Evolutionary conservation across 2,113 vertebrate genomes (phyloP).

Genomic region (Columba janthina): DNA sequence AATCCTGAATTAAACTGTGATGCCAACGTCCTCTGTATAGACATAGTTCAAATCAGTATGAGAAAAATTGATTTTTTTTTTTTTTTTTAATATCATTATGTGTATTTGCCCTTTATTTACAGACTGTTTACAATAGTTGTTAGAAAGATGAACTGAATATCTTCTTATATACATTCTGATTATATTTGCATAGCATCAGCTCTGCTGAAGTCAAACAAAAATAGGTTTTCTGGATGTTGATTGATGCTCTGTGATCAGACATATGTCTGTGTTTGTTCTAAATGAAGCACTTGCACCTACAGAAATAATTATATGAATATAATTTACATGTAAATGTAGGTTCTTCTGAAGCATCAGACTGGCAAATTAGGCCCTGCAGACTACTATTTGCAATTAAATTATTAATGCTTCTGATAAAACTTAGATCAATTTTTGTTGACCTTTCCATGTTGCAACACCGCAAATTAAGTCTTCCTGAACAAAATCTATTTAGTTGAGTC

Average conservation of each 20-base stretch:
- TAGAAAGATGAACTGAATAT: background rate
- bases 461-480: conserved; percentile 70
- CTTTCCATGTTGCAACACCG: conserved; percentile 68
- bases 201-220: conserved; percentile 37
- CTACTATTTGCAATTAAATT: conserved; percentile 88
- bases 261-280: conserved; percentile 40
- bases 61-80: background rate
- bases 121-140: background rate
- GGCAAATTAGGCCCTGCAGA: conserved; percentile 86
- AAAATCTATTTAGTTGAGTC: conserved; percentile 66
- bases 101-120: background rate
- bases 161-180: conserved; percentile 11
- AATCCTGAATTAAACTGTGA: background rate
- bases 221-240: conserved; percentile 32
- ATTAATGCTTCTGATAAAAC: conserved; percentile 85
- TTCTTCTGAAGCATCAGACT: conserved; percentile 72
- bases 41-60: background rate
- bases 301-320: conserved; percentile 84
- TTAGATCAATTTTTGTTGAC: conserved; percentile 82
- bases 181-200: background rate
- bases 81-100: background rate
- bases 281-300: conserved; percentile 72
- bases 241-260: conserved; percentile 53
- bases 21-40: background rate
- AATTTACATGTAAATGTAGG: conserved; percentile 92